Conservation (phyloP, 2,797 vertebrate genomes). For the Chaetodon trifasciatus region DNA sequence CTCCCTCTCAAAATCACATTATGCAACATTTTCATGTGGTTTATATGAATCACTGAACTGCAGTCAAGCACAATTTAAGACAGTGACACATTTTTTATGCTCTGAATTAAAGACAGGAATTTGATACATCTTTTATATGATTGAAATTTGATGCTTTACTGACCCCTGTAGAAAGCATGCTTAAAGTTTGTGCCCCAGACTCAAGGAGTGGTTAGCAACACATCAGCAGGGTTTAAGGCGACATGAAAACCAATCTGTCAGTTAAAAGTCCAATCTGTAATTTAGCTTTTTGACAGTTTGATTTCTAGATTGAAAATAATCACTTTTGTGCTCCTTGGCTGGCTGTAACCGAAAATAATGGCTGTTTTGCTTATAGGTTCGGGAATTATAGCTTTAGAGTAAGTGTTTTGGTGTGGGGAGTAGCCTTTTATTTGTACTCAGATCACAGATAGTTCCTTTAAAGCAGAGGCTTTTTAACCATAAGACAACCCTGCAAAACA, state of each 20-base stretch:
- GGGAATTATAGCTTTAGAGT: background rate
- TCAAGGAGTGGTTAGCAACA: background rate
- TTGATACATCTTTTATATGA: constrained; percentile 5
- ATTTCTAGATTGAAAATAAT: background rate
- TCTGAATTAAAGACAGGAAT: constrained; percentile 15
- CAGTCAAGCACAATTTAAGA: constrained; percentile 8
- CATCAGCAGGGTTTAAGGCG: too few species aligned
- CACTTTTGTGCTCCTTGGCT: background rate
- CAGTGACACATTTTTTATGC: constrained; percentile 11
- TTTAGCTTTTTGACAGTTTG: background rate
- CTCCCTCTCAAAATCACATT: constrained; percentile 19
- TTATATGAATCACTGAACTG: constrained; percentile 13
- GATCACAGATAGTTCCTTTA: constrained; percentile 14
- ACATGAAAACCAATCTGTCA: background rate
- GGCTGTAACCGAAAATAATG: background rate
- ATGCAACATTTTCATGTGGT: constrained; percentile 25
- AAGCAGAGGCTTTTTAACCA: constrained; percentile 10
- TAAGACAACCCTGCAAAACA: background rate
- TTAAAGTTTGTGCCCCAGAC: background rate
- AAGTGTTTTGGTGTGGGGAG: background rate
- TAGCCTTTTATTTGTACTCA: background rate
- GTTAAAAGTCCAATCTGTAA: background rate
- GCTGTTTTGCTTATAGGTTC: background rate
- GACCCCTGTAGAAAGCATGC: background rate
- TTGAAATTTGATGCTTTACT: background rate